Evolutionary conservation across 2,113 vertebrate species (phyloP).

Genomic region (Pygoscelis antarcticus): DNA sequence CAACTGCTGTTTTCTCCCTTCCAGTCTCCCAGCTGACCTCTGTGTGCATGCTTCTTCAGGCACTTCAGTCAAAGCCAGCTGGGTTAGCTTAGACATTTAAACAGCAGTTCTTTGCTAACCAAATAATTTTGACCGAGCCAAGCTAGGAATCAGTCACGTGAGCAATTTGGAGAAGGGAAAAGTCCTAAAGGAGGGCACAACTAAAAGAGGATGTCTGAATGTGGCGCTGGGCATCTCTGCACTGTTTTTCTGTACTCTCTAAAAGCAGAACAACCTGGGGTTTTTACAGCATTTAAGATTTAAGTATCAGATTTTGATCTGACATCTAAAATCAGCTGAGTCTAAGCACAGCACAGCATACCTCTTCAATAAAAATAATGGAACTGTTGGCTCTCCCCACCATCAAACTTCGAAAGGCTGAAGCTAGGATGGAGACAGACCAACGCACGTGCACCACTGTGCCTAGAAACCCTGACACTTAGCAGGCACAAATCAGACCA

Average conservation of each 20-base stretch:
- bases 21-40: neutral
- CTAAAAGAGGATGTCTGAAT: neutral
- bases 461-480: neutral
- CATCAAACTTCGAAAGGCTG: neutral
- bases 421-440: neutral
- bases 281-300: neutral
- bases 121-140: neutral
- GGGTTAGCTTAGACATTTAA: neutral
- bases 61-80: neutral
- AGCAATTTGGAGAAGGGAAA: neutral
- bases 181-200: neutral
- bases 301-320: neutral
- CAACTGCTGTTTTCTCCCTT: neutral
- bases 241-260: neutral
- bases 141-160: neutral
- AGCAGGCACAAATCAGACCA: neutral
- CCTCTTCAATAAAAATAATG: neutral
- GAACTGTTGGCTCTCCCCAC: neutral
- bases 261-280: neutral
- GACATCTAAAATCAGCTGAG: neutral
- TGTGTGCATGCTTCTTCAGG: neutral
- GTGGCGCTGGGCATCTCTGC: neutral
- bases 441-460: rapidly evolving
- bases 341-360: neutral
- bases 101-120: neutral